A percentile compares a stretch with the other conserved stretches of the same genome.
phyloP scores from a whole-genome alignment of 2,113 vertebrate genomes.

The Sus scrofa region DNA sequence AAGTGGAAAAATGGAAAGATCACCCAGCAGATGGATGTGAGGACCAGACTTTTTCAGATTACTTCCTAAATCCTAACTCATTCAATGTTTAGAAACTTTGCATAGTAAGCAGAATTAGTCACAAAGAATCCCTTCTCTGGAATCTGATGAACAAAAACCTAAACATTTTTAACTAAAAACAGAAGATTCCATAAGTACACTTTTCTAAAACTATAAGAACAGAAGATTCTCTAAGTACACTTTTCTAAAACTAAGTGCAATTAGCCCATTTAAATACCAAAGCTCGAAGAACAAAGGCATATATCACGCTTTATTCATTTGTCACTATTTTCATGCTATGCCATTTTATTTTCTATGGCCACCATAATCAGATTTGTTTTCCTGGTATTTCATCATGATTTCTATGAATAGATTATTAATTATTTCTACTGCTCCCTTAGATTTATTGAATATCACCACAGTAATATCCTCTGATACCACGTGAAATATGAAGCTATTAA shows the following conservation, averaged over 20 bases:
- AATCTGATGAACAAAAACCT: slow-evolving; percentile 1
- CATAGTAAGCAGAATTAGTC: neutral
- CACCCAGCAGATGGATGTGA: neutral
- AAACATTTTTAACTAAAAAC: neutral
- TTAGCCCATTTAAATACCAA: slow-evolving; percentile 3
- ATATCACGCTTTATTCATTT: slow-evolving; percentile 1
- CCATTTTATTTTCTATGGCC: slow-evolving; percentile 41
- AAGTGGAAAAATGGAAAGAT: slow-evolving; percentile 1
- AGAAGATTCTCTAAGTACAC: neutral
- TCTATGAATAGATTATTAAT: slow-evolving; percentile 68
- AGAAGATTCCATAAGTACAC: neutral
- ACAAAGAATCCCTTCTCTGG: neutral
- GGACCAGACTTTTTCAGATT: neutral
- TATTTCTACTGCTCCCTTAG: slow-evolving; percentile 49
- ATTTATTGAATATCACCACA: slow-evolving; percentile 57
- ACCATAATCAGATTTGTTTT: slow-evolving; percentile 44
- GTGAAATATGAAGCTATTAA: slow-evolving; percentile 73
- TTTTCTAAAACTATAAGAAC: neutral
- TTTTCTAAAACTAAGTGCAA: neutral
- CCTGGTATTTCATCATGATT: slow-evolving; percentile 51
- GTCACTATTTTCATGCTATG: neutral
- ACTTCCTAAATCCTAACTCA: neutral
- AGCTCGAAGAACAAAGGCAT: neutral
- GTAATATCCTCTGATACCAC: slow-evolving; percentile 51
- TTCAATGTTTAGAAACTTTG: neutral